phyloP scores from a whole-genome alignment of 2,113 vertebrate genomes.

The Patagioenas fasciata region DNA sequence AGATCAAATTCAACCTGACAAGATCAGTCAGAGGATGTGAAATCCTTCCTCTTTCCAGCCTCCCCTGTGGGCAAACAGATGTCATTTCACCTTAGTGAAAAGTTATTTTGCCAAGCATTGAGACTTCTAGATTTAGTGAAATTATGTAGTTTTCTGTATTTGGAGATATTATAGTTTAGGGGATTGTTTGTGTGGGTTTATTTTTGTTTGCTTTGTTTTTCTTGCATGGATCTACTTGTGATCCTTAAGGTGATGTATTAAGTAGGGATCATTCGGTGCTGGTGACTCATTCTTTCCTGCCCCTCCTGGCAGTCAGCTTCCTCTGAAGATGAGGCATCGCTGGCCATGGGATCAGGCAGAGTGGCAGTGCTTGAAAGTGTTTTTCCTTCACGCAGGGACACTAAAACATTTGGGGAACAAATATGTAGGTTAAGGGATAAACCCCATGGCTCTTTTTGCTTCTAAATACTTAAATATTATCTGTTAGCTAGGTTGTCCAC shows the following conservation, averaged over 20 bases:
- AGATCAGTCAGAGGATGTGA: background rate
- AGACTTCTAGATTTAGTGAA: background rate
- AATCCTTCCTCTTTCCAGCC: background rate
- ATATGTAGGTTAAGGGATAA: background rate
- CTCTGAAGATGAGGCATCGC: background rate
- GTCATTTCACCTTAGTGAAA: background rate
- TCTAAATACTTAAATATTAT: background rate
- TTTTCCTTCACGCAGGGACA: background rate
- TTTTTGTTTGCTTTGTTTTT: background rate
- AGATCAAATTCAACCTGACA: slow-evolving; percentile 46
- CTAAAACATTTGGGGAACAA: background rate
- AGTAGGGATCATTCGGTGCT: background rate
- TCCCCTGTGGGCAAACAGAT: background rate
- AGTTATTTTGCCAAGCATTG: background rate
- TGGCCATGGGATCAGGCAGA: background rate
- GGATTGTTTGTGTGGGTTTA: background rate
- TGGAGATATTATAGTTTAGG: background rate
- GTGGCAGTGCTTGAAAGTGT: background rate
- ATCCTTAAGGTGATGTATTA: background rate
- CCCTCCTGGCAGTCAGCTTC: background rate
- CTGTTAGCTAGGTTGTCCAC: background rate
- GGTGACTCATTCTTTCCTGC: background rate
- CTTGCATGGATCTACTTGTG: background rate
- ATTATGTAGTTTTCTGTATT: background rate
- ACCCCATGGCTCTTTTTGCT: background rate